Evolutionary conservation across 2,888 invertebrate species (phyloP), one percentile per base, ranked within the genome.

Genomic region (Mactromeris polynyma): DNA sequence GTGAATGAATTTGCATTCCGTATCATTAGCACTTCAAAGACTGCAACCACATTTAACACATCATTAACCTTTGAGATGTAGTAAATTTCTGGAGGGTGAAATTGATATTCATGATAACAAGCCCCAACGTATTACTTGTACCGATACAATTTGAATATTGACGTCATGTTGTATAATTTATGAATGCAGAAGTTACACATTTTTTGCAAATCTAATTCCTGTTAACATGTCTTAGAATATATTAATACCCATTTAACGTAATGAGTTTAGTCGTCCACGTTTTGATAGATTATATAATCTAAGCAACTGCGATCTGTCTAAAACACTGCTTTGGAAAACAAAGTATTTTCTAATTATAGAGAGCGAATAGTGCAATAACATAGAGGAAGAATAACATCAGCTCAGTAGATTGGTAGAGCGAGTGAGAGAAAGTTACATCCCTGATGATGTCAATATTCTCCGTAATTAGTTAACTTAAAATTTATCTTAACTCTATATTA

Each of bases 81-180:
- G 26, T 26, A 26, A 26, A 26, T 64, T n/a, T 64, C 58, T 26
- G 3, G 21, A n/a, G 26, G 7, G n/a, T 11, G 26, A n/a, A 64
- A 64, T 26, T 64, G 58, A 64, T 64, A 26, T 64, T n/a, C 58
- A 11, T 64, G 58, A 64, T 64, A 64, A 64, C 58, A 64, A 64
- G n/a, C 0, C 26, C 0, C 21, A n/a, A 64, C 58, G 26, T 64
- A 26, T 64, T 64, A 26, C n/a, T 64, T 11, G 58, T 6, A 64
- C 21, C 58, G 26, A 64, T 64, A 64, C 3, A 26, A 26, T 64
- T 58, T n/a, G 2, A 21, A 6, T 4, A 58, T 58, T 58, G 58
- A 58, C 58, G 58, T 58, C 58, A 58, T n/a, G 7, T 58, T 7
- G 19, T 21, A 58, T 58, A 58, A 58, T 19, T 58, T 58, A 58